Conservation (phyloP, 35 echinoderm and acorn worm species). For the Heliocidaris erythrogramma region DNA sequence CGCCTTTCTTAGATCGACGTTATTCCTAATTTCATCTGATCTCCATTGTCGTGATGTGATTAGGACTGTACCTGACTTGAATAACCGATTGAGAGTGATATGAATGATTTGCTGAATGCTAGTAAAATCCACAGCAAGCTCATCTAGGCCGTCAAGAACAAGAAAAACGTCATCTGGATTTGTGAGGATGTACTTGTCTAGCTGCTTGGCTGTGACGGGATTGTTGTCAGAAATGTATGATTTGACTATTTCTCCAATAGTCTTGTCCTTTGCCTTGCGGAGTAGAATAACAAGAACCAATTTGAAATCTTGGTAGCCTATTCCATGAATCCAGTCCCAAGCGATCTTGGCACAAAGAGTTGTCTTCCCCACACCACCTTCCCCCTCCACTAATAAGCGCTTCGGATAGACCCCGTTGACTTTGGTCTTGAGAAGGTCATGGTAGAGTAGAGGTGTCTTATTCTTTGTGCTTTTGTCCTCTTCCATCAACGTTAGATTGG, state of each 20-base stretch:
- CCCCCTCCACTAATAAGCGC: conserved; percentile 22
- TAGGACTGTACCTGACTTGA: no score
- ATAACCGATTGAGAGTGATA: no score
- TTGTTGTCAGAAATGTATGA: background rate
- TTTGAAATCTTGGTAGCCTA: background rate
- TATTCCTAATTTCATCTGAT: background rate
- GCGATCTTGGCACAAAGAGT: conserved; percentile 19
- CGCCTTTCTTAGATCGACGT: background rate
- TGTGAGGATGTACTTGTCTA: background rate
- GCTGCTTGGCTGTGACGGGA: background rate
- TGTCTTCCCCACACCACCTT: conserved; percentile 29
- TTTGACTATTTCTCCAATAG: background rate
- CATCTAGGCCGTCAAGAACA: background rate
- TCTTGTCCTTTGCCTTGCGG: background rate
- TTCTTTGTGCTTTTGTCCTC: no score
- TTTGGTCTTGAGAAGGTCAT: no score
- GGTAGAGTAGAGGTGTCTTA: no score
- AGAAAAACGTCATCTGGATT: background rate
- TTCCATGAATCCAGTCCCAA: conserved; percentile 11
- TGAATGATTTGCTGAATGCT: no score
- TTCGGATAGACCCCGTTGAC: background rate
- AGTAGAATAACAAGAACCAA: background rate
- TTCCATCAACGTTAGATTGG: no score
- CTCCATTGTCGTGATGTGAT: background rate
- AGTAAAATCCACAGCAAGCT: background rate